phyloP scores from a whole-genome alignment of 2,113 vertebrate species.

The Octodon degus region DNA sequence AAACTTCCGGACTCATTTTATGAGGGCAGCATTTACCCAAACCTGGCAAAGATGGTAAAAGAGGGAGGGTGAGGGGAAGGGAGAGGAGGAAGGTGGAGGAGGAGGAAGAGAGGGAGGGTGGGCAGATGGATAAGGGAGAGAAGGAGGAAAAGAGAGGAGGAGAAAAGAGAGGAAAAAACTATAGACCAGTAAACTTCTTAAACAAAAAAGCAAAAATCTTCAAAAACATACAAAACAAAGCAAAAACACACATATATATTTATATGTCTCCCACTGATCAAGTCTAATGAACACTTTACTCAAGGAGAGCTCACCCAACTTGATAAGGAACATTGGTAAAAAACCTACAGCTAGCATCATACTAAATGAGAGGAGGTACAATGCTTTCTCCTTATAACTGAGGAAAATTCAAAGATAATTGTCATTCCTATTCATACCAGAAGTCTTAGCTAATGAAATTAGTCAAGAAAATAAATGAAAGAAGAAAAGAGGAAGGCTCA shows the following conservation, averaged over 20 bases:
- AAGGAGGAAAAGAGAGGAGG: not conserved
- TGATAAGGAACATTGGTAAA: not conserved
- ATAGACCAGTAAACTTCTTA: not conserved
- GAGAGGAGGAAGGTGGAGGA: fast-evolving
- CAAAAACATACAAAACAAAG: not conserved
- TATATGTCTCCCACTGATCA: not conserved
- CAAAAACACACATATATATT: not conserved
- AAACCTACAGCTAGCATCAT: not conserved
- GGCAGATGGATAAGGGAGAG: not conserved
- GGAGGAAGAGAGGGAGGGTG: not conserved
- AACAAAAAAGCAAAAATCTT: not conserved
- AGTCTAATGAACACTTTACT: not conserved
- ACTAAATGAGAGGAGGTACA: not conserved
- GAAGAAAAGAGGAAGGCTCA: not conserved
- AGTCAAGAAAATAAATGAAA: not conserved
- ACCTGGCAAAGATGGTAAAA: not conserved
- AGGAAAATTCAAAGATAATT: not conserved
- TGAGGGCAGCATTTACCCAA: not conserved
- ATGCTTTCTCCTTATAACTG: not conserved
- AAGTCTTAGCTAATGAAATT: not conserved
- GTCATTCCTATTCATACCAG: not conserved
- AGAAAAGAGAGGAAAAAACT: not conserved
- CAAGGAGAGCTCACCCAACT: not conserved
- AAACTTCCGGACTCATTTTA: not conserved
- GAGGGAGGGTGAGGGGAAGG: not conserved